A percentile compares a stretch with the other conserved stretches of the same genome.
Conservation (phyloP, 1,140 invertebrate genomes). For the Aphidius gifuensis region DNA sequence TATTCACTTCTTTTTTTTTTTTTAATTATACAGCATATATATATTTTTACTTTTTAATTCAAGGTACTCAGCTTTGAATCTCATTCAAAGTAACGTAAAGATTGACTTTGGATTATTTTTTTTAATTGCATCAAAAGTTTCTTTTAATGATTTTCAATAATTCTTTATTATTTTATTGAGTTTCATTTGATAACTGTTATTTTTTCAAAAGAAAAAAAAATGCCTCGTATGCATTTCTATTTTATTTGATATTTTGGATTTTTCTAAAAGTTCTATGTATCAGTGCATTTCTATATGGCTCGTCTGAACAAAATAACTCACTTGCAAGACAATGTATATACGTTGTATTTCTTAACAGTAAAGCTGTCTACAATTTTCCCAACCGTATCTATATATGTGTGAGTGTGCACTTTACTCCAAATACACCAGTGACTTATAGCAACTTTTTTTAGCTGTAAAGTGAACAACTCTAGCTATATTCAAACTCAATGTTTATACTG, state of each 20-base stretch:
- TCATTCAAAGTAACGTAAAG: no score
- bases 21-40: no score
- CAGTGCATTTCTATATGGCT: slow-evolving; percentile 10
- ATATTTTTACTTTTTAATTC: no score
- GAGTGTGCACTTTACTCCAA: slow-evolving; percentile 9
- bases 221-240: not conserved
- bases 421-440: slow-evolving; percentile 22
- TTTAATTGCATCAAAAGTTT: no score
- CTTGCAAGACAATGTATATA: slow-evolving; percentile 17
- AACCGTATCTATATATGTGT: not conserved
- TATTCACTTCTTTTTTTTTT: no score
- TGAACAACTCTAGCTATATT: slow-evolving; percentile 25
- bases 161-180: no score
- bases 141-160: no score
- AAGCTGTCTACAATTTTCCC: no score
- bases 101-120: no score
- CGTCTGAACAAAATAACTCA: slow-evolving; percentile 32
- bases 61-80: no score
- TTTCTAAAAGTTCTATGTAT: slow-evolving; percentile 29
- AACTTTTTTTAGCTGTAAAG: slow-evolving; percentile 22
- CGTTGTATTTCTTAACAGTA: not conserved
- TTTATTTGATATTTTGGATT: slow-evolving; percentile 20
- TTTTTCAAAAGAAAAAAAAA: not conserved
- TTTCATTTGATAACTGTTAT: no score
- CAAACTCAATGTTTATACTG: not conserved